Base-by-base conservation (phyloP, 2,113 vertebrate genomes). In the Phalacrocorax carbo region DNA sequence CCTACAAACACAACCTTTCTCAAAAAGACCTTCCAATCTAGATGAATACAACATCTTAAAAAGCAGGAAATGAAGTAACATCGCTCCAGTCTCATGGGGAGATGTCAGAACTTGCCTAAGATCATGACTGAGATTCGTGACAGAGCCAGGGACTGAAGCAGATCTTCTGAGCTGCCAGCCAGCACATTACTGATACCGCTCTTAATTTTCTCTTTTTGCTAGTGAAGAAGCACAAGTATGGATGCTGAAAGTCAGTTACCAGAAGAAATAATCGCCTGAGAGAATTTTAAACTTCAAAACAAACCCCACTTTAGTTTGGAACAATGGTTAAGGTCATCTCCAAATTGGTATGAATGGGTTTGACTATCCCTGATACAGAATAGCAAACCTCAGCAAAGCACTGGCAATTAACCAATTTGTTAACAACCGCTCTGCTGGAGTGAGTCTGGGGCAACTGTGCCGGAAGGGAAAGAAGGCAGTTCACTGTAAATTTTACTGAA, bases 351-450 rank as follows among this genome's bases (percentile, higher is more conserved):
- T 2, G 2, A 88, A 61, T 12, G 27, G 48, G 57, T 52, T 84
- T 78, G 77, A 73, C 52, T 94, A 6, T 36, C 34, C 52, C 62
- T 60, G 76, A 40, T 40, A 55, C 82, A 80, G 89, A 97, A 95
- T 0, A 96, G 93, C 95, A 97, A 87, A 88, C 89, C 92, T 96
- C 90, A 93, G 95, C 92, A 94, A 82, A 94, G 86, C 55, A 55
- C 12, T 38, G 3, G 76, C 68, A 96, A 95, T 97, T 95, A 96
- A 92, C 73, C 42, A 61, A 81, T 95, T 95, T 95, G 70, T 80
- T 95, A 97, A 96, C 83, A 96, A 87, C 90, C 2, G 83, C 92
- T 97, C 62, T 94, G 94, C 69, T 92, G 91, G 75, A 86, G 60
- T 64, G 91, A 93, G 93, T 55, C 68, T 78, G 94, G 86, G 82